phyloP scores from a whole-genome alignment of 2,888 invertebrate species.

The Exocentrus adspersus region DNA sequence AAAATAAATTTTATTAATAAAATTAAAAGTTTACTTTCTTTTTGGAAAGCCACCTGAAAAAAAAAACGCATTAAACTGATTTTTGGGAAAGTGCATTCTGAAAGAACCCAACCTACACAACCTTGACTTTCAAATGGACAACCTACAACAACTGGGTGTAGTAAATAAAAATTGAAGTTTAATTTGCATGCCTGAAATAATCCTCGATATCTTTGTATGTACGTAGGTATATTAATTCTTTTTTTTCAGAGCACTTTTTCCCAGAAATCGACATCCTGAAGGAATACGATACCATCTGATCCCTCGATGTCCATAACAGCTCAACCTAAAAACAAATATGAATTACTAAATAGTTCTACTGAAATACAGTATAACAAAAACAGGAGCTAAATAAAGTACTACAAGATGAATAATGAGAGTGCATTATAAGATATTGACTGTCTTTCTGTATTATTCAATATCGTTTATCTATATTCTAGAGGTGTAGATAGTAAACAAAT shows the following conservation, averaged over 20 bases:
- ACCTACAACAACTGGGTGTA: too few species aligned
- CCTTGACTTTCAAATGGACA: too few species aligned
- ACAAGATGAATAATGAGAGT: conserved; percentile 18
- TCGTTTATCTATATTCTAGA: neutral
- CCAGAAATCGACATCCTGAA: conserved; percentile 5
- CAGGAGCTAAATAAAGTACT: conserved; percentile 22
- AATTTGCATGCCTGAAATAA: too few species aligned
- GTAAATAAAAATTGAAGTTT: too few species aligned
- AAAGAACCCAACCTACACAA: too few species aligned
- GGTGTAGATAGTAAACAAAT: conserved; percentile 2
- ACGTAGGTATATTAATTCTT: too few species aligned
- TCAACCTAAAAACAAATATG: conserved; percentile 23
- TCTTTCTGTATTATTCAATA: neutral
- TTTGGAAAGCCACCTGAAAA: too few species aligned
- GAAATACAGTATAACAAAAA: neutral
- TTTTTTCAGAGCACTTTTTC: neutral
- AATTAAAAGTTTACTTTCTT: too few species aligned
- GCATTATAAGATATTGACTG: conserved; percentile 27
- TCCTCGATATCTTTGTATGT: too few species aligned
- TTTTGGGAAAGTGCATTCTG: too few species aligned
- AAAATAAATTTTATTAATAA: too few species aligned
- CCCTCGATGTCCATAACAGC: conserved; percentile 19
- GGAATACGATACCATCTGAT: conserved; percentile 25
- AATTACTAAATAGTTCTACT: conserved; percentile 3
- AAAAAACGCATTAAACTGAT: too few species aligned